These are phyloP conservation scores for Terrapene triunguis DNA, from an alignment of 2,113 vertebrate genomes.

Conservation along the genomic window DNA sequence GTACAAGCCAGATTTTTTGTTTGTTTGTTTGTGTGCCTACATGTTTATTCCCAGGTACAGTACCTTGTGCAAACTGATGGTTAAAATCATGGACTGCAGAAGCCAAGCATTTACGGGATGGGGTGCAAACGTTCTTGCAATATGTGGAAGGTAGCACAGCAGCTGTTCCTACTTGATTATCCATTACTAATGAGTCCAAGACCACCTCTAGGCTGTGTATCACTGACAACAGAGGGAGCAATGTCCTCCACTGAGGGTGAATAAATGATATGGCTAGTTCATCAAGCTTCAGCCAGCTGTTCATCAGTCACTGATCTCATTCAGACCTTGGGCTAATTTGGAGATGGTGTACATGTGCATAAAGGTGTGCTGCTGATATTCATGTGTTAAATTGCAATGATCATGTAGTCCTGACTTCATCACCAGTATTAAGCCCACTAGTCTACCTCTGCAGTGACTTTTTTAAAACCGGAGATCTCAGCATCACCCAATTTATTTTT, in stretches of 20 bases:
- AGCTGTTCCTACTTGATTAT: background rate
- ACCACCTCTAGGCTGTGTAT: background rate
- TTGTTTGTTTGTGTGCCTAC: background rate
- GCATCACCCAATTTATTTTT: background rate
- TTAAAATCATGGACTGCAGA: fast-evolving
- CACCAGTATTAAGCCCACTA: fast-evolving
- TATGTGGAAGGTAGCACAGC: background rate
- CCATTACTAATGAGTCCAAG: background rate
- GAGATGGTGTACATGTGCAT: background rate
- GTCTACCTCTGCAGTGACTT: background rate
- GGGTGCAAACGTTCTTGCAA: background rate
- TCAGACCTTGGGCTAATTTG: background rate
- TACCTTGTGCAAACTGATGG: background rate
- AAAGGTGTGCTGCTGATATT: fast-evolving
- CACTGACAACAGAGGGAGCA: background rate
- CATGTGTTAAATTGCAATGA: fast-evolving
- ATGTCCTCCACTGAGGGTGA: background rate
- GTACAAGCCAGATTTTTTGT: too few species aligned
- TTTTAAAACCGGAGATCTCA: background rate
- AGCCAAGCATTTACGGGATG: fast-evolving
- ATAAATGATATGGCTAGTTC: background rate
- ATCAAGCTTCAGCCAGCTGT: background rate
- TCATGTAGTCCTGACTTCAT: fast-evolving
- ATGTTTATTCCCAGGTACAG: too few species aligned
- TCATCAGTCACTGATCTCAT: background rate